Conservation (phyloP, 2,113 vertebrate genomes). For the Chlorocebus sabaeus region DNA sequence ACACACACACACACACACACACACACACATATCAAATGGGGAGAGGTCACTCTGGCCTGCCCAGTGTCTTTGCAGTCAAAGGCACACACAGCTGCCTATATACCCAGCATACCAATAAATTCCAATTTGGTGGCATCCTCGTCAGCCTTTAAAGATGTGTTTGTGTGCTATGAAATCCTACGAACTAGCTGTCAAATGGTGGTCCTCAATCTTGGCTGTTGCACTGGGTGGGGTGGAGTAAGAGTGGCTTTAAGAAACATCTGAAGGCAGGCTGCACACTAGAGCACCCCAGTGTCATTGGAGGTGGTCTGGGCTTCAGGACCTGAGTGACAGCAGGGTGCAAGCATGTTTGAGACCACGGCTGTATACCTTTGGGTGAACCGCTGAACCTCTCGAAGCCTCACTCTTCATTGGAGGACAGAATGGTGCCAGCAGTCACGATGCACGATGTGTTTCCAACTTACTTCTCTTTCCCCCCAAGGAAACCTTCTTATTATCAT, state of each 20-base stretch:
- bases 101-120: background rate
- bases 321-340: rapidly evolving
- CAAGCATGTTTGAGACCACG: rapidly evolving
- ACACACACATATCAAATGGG: rapidly evolving
- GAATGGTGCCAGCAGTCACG: background rate
- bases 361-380: background rate
- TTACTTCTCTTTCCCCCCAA: background rate
- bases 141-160: background rate
- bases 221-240: background rate
- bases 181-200: background rate
- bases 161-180: background rate
- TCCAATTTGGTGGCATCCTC: background rate
- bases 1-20: no score
- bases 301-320: background rate
- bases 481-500: background rate
- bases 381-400: background rate
- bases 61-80: background rate
- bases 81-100: background rate
- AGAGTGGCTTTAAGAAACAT: background rate
- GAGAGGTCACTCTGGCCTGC: rapidly evolving
- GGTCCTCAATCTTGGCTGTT: background rate
- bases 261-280: background rate
- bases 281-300: background rate
- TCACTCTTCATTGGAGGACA: rapidly evolving
- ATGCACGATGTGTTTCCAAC: background rate